phyloP scores from a whole-genome alignment of 2,888 invertebrate genomes.

The Agrotis puta region DNA sequence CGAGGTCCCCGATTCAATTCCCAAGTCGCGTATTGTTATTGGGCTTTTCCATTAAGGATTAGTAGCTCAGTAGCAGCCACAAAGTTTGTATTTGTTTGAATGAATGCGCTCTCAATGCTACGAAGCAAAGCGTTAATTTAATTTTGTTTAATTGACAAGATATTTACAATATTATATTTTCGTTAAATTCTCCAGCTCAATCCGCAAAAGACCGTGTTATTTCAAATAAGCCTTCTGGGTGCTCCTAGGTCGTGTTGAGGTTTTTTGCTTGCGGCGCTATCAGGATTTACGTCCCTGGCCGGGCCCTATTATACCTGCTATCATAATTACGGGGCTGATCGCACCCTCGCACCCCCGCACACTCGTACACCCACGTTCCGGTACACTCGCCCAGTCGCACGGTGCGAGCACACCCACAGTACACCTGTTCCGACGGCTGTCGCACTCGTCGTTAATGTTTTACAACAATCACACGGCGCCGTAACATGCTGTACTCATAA shows the following conservation, averaged over 20 bases:
- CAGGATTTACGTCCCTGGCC: conserved; percentile 56
- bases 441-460: conserved; percentile 48
- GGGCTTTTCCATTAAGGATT: no score
- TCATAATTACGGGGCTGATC: conserved; percentile 69
- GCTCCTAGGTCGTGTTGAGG: conserved; percentile 3
- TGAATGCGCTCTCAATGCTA: no score
- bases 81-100: no score
- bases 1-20: no score
- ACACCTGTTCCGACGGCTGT: conserved; percentile 54
- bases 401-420: conserved; percentile 5
- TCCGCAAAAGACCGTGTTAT: neutral
- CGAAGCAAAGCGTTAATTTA: no score
- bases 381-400: conserved; percentile 5
- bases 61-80: no score
- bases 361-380: neutral
- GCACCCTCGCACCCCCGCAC: conserved; percentile 39
- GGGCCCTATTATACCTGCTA: conserved; percentile 64
- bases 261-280: conserved; percentile 61
- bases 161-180: no score
- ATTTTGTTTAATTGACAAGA: no score
- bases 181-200: neutral
- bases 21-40: no score
- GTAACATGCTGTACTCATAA: neutral
- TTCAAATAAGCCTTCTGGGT: conserved; percentile 17
- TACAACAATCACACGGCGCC: conserved; percentile 44